Base-by-base conservation (phyloP, 1,140 invertebrate species). In the Nomia melanderi region DNA sequence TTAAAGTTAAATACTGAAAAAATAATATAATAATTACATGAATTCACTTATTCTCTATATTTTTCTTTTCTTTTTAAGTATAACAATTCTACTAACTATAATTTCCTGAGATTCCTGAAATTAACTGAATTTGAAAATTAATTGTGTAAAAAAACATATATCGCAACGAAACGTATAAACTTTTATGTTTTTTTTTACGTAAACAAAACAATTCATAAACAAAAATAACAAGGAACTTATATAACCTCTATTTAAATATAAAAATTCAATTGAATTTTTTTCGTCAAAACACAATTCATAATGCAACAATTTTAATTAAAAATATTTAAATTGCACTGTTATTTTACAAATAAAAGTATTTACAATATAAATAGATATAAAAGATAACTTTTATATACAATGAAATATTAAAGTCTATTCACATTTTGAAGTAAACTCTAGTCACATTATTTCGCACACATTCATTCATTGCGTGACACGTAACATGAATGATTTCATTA, bases 1-100 rank as follows among this genome's bases (percentile, higher is more conserved):
- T 73, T 25, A 41, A 23, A 3, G 54, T 44, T 8, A 3, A 59
- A 29, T 5, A 0, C 41, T 62, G 12, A 59, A 74, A 77, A 62
- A 33, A 44, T 44, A 44, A 54, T 17, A 9, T 31, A 3, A 62
- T 11, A 39, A 9, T 60, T 62, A 20, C 17, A 50, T 8, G 39
- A 62, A 23, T 14, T 14, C n/a, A 41, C 23, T 5, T 7, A 41
- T 62, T 62, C 12, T 62, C 14, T 39, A 39, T 11, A 39, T 39
- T 23, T 39, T 36, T 8, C 33, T n/a, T 4, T 27, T 8, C 9
- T 23, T 11, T 20, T 36, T 36, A 60, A 23, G 5, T 33, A 29
- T 7, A 31, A 17, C 1, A 31, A 29, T 31, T 31, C 25, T 31
- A 57, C 23, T 17, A 5, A 31, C 2, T 31, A 57, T 17, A 57